These are phyloP conservation scores for Pluvialis apricaria DNA, from an alignment of 2,113 vertebrate species.

Conservation along the genomic window DNA sequence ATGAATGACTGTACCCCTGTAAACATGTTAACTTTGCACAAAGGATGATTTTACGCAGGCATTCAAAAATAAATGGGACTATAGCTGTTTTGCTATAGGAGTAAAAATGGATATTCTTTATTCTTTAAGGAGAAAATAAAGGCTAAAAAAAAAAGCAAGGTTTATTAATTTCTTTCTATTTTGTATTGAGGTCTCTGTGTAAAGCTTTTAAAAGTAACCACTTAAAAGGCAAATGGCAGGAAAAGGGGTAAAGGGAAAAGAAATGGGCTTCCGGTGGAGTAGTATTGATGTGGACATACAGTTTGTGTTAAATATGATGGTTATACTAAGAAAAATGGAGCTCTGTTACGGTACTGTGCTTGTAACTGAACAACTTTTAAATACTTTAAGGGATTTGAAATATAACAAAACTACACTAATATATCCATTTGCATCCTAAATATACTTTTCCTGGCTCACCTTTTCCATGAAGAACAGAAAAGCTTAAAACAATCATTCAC, in stretches of 20 bases:
- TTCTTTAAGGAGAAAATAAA: background rate
- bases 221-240: background rate
- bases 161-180: background rate
- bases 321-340: background rate
- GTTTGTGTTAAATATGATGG: background rate
- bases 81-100: background rate
- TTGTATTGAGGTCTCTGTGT: background rate
- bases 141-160: background rate
- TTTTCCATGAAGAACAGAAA: background rate
- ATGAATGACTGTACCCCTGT: background rate
- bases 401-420: background rate
- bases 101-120: background rate
- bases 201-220: background rate
- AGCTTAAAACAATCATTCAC: background rate
- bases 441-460: background rate
- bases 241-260: background rate
- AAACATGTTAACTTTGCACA: conserved; percentile 11
- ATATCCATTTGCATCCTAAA: background rate
- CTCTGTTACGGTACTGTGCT: background rate
- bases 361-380: background rate
- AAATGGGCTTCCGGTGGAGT: background rate
- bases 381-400: background rate
- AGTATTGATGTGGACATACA: background rate
- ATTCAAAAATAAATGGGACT: background rate
- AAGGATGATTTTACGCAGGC: conserved; percentile 3